Conservation (phyloP, 2,888 invertebrate species). For the Synanthedon andrenaeformis region DNA sequence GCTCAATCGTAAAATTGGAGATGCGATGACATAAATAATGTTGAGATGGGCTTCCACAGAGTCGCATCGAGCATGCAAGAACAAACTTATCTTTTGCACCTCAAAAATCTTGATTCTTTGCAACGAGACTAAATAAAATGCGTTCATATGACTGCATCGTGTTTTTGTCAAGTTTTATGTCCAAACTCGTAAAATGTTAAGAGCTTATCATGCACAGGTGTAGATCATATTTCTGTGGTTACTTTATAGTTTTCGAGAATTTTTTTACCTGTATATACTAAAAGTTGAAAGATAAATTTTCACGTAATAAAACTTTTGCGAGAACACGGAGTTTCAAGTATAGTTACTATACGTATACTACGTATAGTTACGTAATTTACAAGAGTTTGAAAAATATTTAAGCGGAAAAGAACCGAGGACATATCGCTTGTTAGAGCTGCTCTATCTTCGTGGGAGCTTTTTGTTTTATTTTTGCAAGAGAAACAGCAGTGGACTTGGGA, state of each 20-base stretch:
- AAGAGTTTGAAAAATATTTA: slow-evolving; percentile 20
- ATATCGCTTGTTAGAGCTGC: too few species aligned
- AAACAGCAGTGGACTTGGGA: too few species aligned
- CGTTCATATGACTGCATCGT: background rate
- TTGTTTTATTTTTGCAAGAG: too few species aligned
- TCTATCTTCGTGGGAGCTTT: too few species aligned
- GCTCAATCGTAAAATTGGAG: slow-evolving; percentile 29
- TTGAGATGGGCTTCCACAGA: slow-evolving; percentile 40
- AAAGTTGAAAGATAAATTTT: slow-evolving; percentile 14
- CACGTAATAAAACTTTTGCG: slow-evolving; percentile 29
- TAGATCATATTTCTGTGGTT: slow-evolving; percentile 22
- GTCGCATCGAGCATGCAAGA: slow-evolving; percentile 16
- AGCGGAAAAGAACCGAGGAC: too few species aligned
- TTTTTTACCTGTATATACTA: slow-evolving; percentile 1
- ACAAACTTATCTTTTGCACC: too few species aligned
- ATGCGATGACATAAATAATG: slow-evolving; percentile 60
- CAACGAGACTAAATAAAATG: background rate
- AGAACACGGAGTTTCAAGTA: slow-evolving; percentile 17
- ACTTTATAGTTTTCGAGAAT: slow-evolving; percentile 24
- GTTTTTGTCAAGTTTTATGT: slow-evolving; percentile 14
- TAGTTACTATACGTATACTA: too few species aligned
- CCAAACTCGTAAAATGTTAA: slow-evolving; percentile 31
- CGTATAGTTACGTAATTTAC: slow-evolving; percentile 44
- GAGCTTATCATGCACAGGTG: slow-evolving; percentile 38
- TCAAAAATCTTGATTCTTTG: too few species aligned